Base-by-base conservation (phyloP, 2,113 vertebrate genomes). In the Cervus canadensis region DNA sequence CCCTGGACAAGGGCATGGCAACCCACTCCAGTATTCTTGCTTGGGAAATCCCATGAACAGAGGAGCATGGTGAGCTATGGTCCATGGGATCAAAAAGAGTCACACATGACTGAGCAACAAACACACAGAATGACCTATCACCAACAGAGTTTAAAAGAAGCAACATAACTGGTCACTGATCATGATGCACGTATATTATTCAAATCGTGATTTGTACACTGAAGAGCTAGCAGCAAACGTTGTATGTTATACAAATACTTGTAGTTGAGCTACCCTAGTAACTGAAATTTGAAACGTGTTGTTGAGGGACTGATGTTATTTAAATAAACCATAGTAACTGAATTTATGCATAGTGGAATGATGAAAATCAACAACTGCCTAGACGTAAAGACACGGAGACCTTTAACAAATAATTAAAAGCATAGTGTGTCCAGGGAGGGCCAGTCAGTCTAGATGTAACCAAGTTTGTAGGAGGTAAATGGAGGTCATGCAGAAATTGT, bases 121-220 rank as follows among this genome's bases (percentile, higher is more conserved):
- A 74, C 12, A 74, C 71, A 74, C 11, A 74, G 36, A 43, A 82
- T 43, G 45, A 36, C 26, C 17, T 82, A 90, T 82, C 48, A 67
- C 60, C 48, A 85, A 89, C 28, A 86, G 26, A 67, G 81, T 89
- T 95, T 92, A 59, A 95, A 95, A 95, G 43, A 89, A 89, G 13
- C 6, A 30, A 54, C 12, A 15, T 71, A 7, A 82, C 43, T 74
- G 26, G 26, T 64, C 74, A 88, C 12, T 26, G 23, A 67, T 82
- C 17, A 33, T 87, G 15, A 87, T 64, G n/a, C 15, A 23, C 28
- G 5, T 84, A 7, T 57, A 54, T 78, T 67, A 57, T 81, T 95
- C 52, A 43, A 59, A 5, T 26, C 19, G 2, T 36, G 43, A 33
- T 48, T 52, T 94, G 40, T 21, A 19, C 50, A 67, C 30, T 89